Evolutionary conservation across 2,888 invertebrate species (phyloP).

Genomic region (Scaptomyza tumidula): DNA sequence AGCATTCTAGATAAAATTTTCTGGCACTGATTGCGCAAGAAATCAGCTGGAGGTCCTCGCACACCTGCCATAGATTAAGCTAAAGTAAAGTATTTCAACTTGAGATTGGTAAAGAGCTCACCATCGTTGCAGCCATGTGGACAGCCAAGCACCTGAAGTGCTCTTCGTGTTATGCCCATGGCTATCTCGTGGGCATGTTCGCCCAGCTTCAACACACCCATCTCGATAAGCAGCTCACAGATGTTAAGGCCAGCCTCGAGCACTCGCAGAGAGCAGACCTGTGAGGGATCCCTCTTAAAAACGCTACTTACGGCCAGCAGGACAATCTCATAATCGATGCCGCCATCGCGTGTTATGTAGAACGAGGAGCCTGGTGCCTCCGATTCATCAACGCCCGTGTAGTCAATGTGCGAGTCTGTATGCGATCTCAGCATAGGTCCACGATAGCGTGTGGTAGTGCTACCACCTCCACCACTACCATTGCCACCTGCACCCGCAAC

Average conservation of each 20-base stretch:
- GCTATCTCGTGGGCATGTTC: constrained; percentile 84
- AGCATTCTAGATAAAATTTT: constrained; percentile 91
- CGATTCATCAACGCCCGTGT: constrained; percentile 92
- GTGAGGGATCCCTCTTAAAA: constrained; percentile 92
- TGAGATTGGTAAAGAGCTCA: constrained; percentile 9
- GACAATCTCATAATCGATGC: constrained; percentile 95
- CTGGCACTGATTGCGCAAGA: constrained; percentile 94
- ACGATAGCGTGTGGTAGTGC: constrained; percentile 81
- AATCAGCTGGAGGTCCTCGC: constrained; percentile 95
- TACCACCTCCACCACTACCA: constrained; percentile 72
- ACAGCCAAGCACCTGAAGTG: constrained; percentile 95
- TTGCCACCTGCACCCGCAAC: constrained; percentile 70
- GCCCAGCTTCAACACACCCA: constrained; percentile 89
- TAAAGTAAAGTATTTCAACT: background rate
- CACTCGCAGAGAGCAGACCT: constrained; percentile 92
- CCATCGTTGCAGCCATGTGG: constrained; percentile 96
- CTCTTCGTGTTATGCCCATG: constrained; percentile 84
- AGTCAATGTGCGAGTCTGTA: constrained; percentile 96
- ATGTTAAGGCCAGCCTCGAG: constrained; percentile 97
- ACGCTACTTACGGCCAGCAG: constrained; percentile 93
- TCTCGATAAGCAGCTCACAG: constrained; percentile 95
- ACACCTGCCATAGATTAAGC: constrained; percentile 83
- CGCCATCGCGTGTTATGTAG: constrained; percentile 97
- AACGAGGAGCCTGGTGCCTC: constrained; percentile 95
- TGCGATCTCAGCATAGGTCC: constrained; percentile 92